phyloP scores from a whole-genome alignment of 2,888 invertebrate genomes.

The Pollenia angustigena region DNA sequence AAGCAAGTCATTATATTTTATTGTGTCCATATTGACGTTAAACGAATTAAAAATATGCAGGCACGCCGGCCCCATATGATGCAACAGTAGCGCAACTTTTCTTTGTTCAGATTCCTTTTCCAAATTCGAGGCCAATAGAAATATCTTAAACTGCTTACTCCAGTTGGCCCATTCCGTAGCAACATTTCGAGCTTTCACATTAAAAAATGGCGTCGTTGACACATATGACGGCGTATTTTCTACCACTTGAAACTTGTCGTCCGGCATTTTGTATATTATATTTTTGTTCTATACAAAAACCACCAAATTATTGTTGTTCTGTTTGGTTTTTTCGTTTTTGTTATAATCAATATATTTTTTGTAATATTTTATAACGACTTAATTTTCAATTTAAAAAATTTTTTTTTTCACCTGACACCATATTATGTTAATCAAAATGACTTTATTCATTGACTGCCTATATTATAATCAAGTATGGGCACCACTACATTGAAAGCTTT shows the following conservation, averaged over 20 bases:
- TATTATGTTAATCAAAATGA: no score
- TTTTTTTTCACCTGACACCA: no score
- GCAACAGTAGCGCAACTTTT: constrained; percentile 46
- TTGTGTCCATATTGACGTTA: constrained; percentile 61
- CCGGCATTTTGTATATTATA: constrained; percentile 25
- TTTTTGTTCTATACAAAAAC: no score
- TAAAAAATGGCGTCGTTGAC: constrained; percentile 33
- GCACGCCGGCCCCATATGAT: constrained; percentile 49
- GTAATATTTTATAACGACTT: no score
- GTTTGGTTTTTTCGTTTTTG: no score
- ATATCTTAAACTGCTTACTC: constrained; percentile 69
- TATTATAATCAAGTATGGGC: no score
- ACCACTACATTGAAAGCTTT: no score
- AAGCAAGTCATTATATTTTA: constrained; percentile 48
- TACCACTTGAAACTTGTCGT: constrained; percentile 18
- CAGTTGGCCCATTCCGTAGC: constrained; percentile 37
- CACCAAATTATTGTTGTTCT: no score
- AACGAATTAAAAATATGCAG: constrained; percentile 70
- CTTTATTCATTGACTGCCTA: no score
- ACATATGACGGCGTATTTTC: constrained; percentile 25
- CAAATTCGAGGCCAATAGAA: constrained; percentile 60
- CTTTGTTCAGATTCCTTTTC: constrained; percentile 17
- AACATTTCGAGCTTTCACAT: constrained; percentile 23
- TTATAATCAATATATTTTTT: no score
- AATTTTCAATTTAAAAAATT: no score